Percentiles rank a stretch among this genome's conserved stretches.
Conservation (phyloP, 2,113 vertebrate genomes). For the Agapornis roseicollis region DNA sequence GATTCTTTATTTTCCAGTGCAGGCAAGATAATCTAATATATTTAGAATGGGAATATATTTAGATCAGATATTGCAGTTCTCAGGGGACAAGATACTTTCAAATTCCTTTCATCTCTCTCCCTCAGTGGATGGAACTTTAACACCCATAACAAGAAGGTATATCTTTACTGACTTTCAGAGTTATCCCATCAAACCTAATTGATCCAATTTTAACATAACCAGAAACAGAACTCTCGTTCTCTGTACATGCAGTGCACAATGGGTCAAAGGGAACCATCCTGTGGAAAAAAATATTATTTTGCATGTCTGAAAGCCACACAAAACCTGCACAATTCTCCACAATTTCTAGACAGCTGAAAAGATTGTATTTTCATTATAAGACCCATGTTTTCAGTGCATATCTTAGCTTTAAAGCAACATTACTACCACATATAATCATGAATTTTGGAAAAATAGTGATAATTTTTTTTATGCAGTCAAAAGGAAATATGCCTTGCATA, state of each 20-base stretch:
- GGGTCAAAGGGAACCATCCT: not conserved
- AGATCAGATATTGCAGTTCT: not conserved
- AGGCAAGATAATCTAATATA: not conserved
- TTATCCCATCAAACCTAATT: not conserved
- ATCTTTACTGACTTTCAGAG: not conserved
- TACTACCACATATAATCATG: not conserved
- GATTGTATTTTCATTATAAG: not conserved
- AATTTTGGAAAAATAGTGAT: not conserved
- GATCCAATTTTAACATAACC: not conserved
- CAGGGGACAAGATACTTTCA: not conserved
- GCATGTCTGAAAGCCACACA: not conserved
- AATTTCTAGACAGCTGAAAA: not conserved
- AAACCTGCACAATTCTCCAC: not conserved
- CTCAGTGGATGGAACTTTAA: not conserved
- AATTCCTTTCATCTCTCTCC: not conserved
- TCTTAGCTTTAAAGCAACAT: not conserved
- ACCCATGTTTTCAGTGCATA: not conserved
- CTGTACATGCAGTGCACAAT: not conserved
- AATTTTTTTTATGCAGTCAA: not conserved
- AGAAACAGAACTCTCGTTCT: not conserved
- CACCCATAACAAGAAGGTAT: not conserved
- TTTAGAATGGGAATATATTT: not conserved
- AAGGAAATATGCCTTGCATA: not conserved
- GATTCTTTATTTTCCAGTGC: not conserved
- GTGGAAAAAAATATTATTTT: not conserved